Conservation (phyloP, 1,140 invertebrate genomes). For the Drosophila cardini region DNA sequence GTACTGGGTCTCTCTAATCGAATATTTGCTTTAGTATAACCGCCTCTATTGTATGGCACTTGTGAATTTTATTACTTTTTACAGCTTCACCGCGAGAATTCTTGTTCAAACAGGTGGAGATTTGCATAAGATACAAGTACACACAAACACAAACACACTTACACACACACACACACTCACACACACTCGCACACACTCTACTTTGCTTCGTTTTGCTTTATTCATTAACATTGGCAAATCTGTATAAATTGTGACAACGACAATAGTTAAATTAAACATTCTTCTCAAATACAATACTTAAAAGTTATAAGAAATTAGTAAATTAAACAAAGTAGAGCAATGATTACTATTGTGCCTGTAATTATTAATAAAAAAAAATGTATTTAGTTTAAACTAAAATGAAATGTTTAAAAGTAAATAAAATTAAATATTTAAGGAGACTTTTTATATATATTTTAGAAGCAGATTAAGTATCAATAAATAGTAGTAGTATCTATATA, state of each 20-base stretch:
- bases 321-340: background rate
- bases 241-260: slow-evolving; percentile 9
- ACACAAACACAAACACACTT: background rate
- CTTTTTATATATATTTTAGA: too few species aligned
- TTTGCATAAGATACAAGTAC: slow-evolving; percentile 19
- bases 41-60: slow-evolving; percentile 22
- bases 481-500: too few species aligned
- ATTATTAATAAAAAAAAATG: background rate
- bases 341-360: background rate
- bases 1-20: slow-evolving; percentile 25
- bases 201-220: slow-evolving; percentile 12
- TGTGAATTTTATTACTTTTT: slow-evolving; percentile 37
- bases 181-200: too few species aligned
- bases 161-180: too few species aligned
- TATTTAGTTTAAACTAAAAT: background rate
- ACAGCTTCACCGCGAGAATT: slow-evolving; percentile 21
- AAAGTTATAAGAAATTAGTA: background rate
- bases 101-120: slow-evolving; percentile 37
- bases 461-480: too few species aligned
- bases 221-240: slow-evolving; percentile 8
- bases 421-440: too few species aligned
- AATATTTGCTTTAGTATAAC: slow-evolving; percentile 34
- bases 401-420: too few species aligned
- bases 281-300: slow-evolving; percentile 14
- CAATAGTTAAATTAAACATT: background rate